Conservation (phyloP, 2,113 vertebrate species). For the Tauraco erythrolophus region DNA sequence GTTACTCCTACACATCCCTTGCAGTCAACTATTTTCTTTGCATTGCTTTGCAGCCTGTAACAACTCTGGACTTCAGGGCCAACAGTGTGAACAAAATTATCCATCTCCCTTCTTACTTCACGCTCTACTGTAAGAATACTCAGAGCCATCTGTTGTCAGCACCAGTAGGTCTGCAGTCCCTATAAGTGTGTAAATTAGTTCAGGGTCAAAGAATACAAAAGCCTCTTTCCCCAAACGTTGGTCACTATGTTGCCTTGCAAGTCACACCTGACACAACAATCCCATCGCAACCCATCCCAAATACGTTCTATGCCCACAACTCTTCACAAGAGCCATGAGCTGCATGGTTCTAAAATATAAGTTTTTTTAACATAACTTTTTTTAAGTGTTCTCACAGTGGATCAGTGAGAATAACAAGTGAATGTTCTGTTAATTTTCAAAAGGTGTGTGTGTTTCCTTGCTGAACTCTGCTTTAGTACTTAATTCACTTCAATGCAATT, state of each 20-base stretch:
- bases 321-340: not conserved
- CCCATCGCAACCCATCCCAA: not conserved
- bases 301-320: not conserved
- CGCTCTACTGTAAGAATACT: not conserved
- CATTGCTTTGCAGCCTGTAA: accelerated
- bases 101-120: not conserved
- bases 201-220: not conserved
- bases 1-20: not conserved
- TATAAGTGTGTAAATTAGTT: not conserved
- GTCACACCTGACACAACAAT: not conserved
- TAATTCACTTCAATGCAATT: not conserved
- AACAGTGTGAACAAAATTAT: not conserved
- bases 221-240: not conserved
- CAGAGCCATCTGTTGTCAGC: slow-evolving; percentile 30
- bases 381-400: not conserved
- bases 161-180: not conserved
- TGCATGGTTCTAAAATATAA: not conserved
- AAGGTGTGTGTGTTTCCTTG: not conserved
- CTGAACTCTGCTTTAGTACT: not conserved
- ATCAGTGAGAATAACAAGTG: not conserved
- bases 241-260: not conserved
- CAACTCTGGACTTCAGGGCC: not conserved
- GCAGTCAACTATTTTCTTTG: not conserved
- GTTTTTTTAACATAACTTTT: not conserved
- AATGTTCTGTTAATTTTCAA: not conserved